Percentiles rank a stretch among this genome's conserved stretches.
phyloP scores from a whole-genome alignment of 2,797 vertebrate species.

The Octomys mimax region DNA sequence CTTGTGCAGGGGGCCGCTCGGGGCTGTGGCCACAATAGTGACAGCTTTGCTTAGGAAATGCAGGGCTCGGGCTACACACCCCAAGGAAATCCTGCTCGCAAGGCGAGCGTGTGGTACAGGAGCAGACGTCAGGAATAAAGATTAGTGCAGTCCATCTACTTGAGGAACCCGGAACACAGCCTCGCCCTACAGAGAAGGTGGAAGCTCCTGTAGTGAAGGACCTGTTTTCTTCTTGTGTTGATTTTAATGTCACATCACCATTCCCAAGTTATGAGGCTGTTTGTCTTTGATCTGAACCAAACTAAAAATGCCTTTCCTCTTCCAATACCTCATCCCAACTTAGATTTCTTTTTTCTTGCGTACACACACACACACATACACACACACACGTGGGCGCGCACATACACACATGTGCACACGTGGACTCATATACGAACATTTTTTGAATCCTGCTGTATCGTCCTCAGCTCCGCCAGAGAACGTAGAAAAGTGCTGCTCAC shows the following conservation, averaged over 20 bases:
- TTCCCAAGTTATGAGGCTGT: background rate
- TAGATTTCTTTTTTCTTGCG: background rate
- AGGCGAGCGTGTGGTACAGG: background rate
- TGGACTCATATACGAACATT: background rate
- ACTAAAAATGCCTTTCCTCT: background rate
- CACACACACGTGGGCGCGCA: accelerated
- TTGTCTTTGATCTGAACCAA: background rate
- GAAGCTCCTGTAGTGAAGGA: background rate
- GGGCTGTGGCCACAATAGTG: accelerated
- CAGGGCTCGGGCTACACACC: background rate
- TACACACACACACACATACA: accelerated
- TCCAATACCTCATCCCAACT: background rate
- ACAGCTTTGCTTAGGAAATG: background rate
- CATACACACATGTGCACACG: background rate
- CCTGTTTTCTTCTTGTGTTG: background rate
- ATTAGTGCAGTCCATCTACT: background rate
- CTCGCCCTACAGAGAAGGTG: background rate
- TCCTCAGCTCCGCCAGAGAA: background rate
- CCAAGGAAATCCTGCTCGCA: background rate
- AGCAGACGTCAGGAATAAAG: background rate
- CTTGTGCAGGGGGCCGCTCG: accelerated
- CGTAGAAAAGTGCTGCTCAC: background rate
- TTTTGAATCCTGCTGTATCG: background rate
- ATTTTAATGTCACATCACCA: constrained; percentile 4
- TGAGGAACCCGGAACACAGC: background rate